Conservation (phyloP, 2,797 vertebrate species). For the Arctocebus calabarensis region DNA sequence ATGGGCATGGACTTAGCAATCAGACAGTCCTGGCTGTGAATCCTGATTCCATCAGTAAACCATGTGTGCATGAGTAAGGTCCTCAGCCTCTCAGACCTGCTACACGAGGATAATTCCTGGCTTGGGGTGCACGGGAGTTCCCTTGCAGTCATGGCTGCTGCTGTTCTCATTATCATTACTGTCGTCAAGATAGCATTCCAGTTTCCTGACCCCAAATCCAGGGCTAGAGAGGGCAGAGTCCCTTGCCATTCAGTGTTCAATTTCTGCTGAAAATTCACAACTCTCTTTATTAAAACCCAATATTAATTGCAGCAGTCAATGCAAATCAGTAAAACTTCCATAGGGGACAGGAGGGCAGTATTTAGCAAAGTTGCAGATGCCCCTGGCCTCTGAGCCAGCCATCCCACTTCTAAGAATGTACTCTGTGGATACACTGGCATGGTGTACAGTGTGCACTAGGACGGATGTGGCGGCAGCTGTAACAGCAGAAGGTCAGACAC, state of each 20-base stretch:
- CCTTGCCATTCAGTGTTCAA: neutral
- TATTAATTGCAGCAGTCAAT: neutral
- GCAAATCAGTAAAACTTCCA: neutral
- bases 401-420: neutral
- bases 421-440: neutral
- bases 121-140: fast-evolving
- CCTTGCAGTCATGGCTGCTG: neutral
- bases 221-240: too few relatives aligned
- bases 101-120: neutral
- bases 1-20: neutral
- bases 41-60: neutral
- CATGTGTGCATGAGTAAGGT: neutral
- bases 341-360: neutral
- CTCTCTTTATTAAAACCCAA: neutral
- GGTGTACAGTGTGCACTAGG: neutral
- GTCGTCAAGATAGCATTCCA: neutral
- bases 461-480: neutral
- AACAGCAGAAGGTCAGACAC: neutral
- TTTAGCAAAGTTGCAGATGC: neutral
- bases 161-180: neutral
- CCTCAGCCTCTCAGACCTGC: neutral
- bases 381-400: neutral
- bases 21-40: neutral
- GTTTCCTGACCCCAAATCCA: neutral
- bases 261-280: neutral